Base-by-base conservation (phyloP, 2,888 invertebrate species). In the Colostygia pectinataria region DNA sequence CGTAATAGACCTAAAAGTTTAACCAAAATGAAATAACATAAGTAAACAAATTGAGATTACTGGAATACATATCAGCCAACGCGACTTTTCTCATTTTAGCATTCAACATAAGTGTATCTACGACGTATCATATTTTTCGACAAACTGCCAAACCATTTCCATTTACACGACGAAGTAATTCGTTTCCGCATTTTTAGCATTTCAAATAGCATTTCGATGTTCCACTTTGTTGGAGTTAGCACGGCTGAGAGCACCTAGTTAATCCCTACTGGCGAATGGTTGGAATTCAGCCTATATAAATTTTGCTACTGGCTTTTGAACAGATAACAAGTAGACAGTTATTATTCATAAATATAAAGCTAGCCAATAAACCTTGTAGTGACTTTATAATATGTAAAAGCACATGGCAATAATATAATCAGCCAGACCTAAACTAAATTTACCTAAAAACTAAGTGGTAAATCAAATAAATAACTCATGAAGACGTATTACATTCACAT, bases 201-300 rank as follows among this genome's bases (percentile, higher is more conserved):
- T 68, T 68, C 71, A 73, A 76, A 80, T 75, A 74, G 77, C 77
- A 68, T 74, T 79, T 68, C 73, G 64, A 71, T 79, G 78, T 78
- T 73, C 71, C 72, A 74, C 71, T 77, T 71, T 69, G 66, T 64
- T 52, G 57, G 63, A 57, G 68, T 66, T 68, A 64, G 53, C 57
- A 51, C 68, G 68, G 61, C 55, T 63, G 62, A 56, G 55, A 66
- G 68, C 68, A 61, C 67, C 43, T 62, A 52, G 68, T 63, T 65
- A 74, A 77, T 73, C 72, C 68, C 70, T 59, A 57, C 46, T 60
- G 60, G 57, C 61, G 62, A 58, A 63, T 57, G 62, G 61, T 59
- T 66, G 58, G 59, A 66, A 65, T 61, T 27, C 48, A 45, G 25
- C 53, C 36, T 23, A 55, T 41, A 50, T 44, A 37, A 15, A 25